Evolutionary conservation across 2,113 vertebrate genomes (phyloP).

Genomic region (Campylorhamphus procurvoides): DNA sequence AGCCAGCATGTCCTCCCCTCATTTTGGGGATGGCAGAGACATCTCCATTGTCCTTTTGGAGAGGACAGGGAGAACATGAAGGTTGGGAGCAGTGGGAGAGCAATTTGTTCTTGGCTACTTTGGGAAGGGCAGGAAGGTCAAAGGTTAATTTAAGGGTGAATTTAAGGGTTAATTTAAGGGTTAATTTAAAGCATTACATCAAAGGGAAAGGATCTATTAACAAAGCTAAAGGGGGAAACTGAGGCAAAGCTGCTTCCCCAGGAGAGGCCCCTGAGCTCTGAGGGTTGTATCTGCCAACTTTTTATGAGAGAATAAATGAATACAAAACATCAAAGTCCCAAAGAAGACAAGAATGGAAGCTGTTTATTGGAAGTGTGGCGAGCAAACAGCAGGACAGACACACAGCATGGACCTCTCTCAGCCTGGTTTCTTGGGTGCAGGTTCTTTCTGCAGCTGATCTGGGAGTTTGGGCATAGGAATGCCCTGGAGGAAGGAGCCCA

Average conservation of each 20-base stretch:
- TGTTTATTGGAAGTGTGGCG: not conserved
- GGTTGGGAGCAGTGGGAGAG: not conserved
- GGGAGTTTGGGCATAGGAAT: not conserved
- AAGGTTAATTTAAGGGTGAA: not conserved
- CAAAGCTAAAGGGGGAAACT: not conserved
- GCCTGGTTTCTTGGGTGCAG: not conserved
- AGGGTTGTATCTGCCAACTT: not conserved
- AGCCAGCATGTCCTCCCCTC: accelerated
- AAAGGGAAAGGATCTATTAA: not conserved
- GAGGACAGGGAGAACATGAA: not conserved
- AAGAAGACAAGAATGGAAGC: not conserved
- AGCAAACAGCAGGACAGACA: not conserved
- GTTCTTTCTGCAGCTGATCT: not conserved
- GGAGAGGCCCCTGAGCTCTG: not conserved
- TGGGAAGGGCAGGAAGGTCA: not conserved
- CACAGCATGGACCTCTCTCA: not conserved
- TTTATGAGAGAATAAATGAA: not conserved
- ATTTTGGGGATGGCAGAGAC: not conserved
- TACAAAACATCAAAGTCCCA: not conserved
- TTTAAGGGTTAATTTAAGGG: not conserved
- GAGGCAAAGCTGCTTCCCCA: not conserved
- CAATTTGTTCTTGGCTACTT: not conserved
- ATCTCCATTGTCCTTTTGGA: not conserved
- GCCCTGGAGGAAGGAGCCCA: not conserved
- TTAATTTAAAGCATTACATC: not conserved